A percentile compares a stretch with the other conserved stretches of the same genome.
Evolutionary conservation across 2,797 vertebrate species (phyloP).

Genomic region (Cyprinella venusta): DNA sequence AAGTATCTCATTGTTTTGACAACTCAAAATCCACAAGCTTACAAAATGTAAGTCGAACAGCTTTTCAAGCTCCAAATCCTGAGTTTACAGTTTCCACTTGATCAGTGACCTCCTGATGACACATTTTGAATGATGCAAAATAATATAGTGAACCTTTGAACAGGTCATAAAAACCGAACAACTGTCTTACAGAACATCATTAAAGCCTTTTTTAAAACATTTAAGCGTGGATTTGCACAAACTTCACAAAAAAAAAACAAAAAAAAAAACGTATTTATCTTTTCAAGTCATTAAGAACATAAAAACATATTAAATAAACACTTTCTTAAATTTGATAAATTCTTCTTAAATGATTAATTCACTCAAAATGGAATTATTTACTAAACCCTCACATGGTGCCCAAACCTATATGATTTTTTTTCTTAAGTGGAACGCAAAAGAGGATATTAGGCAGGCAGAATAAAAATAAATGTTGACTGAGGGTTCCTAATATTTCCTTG

Average conservation of each 20-base stretch:
- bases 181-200: neutral
- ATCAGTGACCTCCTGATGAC: neutral
- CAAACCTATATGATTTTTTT: neutral
- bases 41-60: neutral
- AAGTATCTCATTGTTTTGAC: neutral
- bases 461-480: neutral
- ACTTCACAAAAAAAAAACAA: neutral
- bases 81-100: neutral
- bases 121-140: neutral
- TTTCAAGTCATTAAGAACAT: neutral
- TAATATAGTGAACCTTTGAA: constrained; percentile 21
- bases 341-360: neutral
- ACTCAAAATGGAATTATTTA: neutral
- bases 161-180: constrained; percentile 22
- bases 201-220: neutral
- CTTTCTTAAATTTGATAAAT: neutral
- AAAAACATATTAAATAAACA: neutral
- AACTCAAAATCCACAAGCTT: neutral
- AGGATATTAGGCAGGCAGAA: neutral
- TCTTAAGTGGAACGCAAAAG: neutral
- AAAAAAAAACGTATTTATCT: neutral
- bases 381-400: neutral
- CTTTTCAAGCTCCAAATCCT: neutral
- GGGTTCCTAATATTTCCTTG: neutral
- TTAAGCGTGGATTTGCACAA: neutral